Base-by-base conservation (phyloP, 2,113 vertebrate genomes). In the Stictonetta naevosa region DNA sequence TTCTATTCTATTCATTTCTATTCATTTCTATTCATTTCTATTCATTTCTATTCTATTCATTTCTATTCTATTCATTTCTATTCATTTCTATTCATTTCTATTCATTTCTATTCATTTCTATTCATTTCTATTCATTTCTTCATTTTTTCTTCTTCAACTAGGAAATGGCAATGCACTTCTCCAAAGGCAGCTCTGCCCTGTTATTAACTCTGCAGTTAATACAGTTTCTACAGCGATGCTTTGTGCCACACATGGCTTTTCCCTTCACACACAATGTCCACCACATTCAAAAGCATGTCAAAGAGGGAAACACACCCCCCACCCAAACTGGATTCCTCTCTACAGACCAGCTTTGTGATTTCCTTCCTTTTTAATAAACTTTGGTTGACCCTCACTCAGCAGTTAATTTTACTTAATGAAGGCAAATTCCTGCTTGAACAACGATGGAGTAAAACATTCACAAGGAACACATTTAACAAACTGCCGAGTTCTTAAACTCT, bases 381-480 rank as follows among this genome's bases (percentile, higher is more conserved):
- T 89, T 42, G 28, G 36, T 9, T 90, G 71, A 68, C 34, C 38
- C 67, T 92, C n/a, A 50, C 23, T 71, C 28, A 31, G 75, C 36
- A 33, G 14, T 60, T 87, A 75, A 40, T 87, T 87, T 73, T 38
- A 83, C 48, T 40, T 59, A 52, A 79, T 52, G 78, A 82, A 91
- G 26, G 11, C 55, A 82, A 71, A 79, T 8, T 95, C 53, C 33
- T 69, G 74, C 19, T 8, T 64, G 68, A 83, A 53, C 28, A 88
- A 86, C 13, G 66, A 25, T 55, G 20, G 46, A 87, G 20, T 79
- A 78, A 90, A 95, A 73, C 9, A 10, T 29, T 8, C 20, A 33
- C 28, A 29, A 88, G 44, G 68, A 78, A 63, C 17, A 53, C 16
- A 63, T 46, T 92, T 63, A 63, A 33, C 53, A 75, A 66, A 74